Evolutionary conservation across 2,113 vertebrate genomes (phyloP).

Genomic region (Daphoenositta chrysoptera): DNA sequence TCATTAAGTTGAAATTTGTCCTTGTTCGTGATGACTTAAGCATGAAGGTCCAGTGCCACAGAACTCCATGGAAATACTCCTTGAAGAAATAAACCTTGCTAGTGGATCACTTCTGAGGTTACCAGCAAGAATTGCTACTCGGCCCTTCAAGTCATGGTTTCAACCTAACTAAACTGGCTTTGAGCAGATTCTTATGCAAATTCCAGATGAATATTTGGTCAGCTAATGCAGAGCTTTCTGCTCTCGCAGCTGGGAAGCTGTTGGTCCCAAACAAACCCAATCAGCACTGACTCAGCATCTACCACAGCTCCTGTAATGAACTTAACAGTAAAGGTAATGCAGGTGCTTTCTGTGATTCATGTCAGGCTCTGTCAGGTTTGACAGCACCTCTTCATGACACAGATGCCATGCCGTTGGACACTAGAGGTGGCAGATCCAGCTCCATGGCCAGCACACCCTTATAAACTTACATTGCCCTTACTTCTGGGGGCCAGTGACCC

Average conservation of each 20-base stretch:
- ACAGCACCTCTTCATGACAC: not conserved
- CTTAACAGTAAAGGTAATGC: not conserved
- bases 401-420: not conserved
- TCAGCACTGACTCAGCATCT: not conserved
- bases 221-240: not conserved
- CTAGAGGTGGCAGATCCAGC: not conserved
- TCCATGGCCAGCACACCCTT: not conserved
- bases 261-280: not conserved
- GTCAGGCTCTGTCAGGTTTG: not conserved
- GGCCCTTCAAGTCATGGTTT: not conserved
- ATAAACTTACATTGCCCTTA: not conserved
- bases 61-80: not conserved
- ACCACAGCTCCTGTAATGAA: not conserved
- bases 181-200: not conserved
- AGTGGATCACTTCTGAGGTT: not conserved
- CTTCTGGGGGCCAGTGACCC: not conserved
- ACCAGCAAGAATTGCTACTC: not conserved
- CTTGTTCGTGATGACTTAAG: fast-evolving
- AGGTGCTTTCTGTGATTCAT: not conserved
- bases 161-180: not conserved
- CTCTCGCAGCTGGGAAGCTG: not conserved
- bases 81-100: not conserved
- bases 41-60: not conserved
- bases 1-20: not conserved
- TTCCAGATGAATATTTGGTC: not conserved